phyloP scores from a whole-genome alignment of 2,888 invertebrate species.

The Xiphydria camelus region DNA sequence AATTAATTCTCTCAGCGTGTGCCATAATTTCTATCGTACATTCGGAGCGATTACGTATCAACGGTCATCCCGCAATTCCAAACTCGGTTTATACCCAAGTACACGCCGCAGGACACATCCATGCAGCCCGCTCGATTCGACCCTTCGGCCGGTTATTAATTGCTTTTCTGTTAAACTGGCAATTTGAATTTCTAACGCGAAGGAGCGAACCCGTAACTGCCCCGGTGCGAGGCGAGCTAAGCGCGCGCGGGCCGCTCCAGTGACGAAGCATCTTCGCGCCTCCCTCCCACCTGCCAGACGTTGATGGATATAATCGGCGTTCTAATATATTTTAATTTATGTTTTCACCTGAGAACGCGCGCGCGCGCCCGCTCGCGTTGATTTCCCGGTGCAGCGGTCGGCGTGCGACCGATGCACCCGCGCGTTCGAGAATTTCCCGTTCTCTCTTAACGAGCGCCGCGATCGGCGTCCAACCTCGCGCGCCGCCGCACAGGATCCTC shows the following conservation, averaged over 20 bases:
- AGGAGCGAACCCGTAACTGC: constrained; percentile 2
- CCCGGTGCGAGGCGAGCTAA: background rate
- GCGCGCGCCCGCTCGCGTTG: constrained; percentile 19
- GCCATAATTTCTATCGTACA: no score
- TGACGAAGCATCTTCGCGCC: constrained; percentile 39
- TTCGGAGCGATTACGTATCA: no score
- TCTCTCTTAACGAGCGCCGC: no score
- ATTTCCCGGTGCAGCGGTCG: constrained; percentile 23
- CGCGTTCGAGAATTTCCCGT: no score
- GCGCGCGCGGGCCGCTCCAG: constrained; percentile 11
- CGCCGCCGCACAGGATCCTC: no score
- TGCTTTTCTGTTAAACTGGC: constrained; percentile 7
- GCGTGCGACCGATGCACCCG: constrained; percentile 13
- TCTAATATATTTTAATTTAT: constrained; percentile 42
- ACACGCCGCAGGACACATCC: no score
- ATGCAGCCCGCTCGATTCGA: no score
- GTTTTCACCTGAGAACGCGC: constrained; percentile 39
- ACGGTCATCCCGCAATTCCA: no score
- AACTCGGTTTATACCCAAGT: no score
- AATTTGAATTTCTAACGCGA: constrained; percentile 15
- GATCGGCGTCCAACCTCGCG: no score
- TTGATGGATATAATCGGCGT: constrained; percentile 36
- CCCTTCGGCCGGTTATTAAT: constrained; percentile 12
- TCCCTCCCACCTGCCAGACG: constrained; percentile 28
- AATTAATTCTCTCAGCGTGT: no score